Evolutionary conservation across 1,140 invertebrate species (phyloP), one percentile per base, ranked within the genome.

Genomic region (Microplitis mediator): DNA sequence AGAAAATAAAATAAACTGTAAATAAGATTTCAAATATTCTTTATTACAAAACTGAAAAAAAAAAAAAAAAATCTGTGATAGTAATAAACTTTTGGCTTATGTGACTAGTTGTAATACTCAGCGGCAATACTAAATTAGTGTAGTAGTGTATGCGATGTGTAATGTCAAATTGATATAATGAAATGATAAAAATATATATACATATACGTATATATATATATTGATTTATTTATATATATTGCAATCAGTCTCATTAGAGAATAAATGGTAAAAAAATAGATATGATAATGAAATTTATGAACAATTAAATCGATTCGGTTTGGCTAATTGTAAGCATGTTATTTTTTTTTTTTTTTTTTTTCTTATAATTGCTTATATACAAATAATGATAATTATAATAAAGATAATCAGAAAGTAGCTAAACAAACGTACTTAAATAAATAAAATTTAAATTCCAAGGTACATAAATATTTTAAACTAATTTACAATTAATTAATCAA

Each of bases 61-160:
- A 82, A 77, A 63, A 69, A 75, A 77, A 75, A 71, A 79, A 50
- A 79, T 81, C 75, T 83, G 80, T 78, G 81, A 81, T 80, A 82
- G 81, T 83, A 84, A 84, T 81, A 84, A 84, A 84, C 81, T 84
- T 84, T 84, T 83, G 81, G 81, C 81, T 84, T 84, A 84, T 82
- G 77, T 84, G 82, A 84, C 82, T 84, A 84, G 82, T 83, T 84
- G 79, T 84, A 84, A 84, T 84, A 84, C 82, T 84, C 82, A 80
- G 80, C 81, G 81, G 81, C 82, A 84, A 84, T 84, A 84, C 81
- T 84, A 84, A 83, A 81, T 82, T 83, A 83, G 76, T 79, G 80
- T 79, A 78, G 79, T 80, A 78, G 79, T 80, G 73, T 74, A 73
- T 75, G 69, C 58, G 58, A 23, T 23, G 69, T 73, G 71, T 45